Evolutionary conservation across 2,113 vertebrate species (phyloP).

Genomic region (Phylloscopus whistleri): DNA sequence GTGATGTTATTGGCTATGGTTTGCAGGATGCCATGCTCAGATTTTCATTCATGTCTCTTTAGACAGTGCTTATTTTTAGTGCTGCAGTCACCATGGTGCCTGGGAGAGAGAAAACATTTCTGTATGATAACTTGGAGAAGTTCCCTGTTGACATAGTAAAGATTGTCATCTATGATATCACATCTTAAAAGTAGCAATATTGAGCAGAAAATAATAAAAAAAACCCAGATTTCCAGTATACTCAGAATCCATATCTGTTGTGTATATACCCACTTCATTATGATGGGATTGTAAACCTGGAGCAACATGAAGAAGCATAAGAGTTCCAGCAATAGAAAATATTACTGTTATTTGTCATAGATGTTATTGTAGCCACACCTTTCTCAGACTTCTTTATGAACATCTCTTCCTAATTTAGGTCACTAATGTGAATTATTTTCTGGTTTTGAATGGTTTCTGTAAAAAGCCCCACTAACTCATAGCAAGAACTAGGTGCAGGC

Average conservation of each 20-base stretch:
- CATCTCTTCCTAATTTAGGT: neutral
- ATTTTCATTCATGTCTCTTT: constrained; percentile 22
- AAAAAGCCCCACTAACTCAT: neutral
- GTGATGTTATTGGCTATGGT: neutral
- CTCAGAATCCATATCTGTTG: neutral
- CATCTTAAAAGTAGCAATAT: neutral
- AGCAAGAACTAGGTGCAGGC: neutral
- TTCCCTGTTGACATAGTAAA: neutral
- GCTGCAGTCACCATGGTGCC: neutral
- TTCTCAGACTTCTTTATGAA: neutral
- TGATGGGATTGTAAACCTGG: neutral
- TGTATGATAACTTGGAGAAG: neutral
- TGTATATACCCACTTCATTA: neutral
- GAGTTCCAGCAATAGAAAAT: neutral
- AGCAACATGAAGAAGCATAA: neutral
- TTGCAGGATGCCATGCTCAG: neutral
- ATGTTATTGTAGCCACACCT: neutral
- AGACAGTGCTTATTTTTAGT: constrained; percentile 34
- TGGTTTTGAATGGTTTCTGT: neutral
- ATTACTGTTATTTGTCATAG: neutral
- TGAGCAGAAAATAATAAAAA: neutral
- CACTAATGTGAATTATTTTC: neutral
- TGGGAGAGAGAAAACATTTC: neutral
- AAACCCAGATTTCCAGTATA: neutral
- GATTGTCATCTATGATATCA: neutral